Base-by-base conservation (phyloP, 2,888 invertebrate species). In the Pristionchus fissidentatus region DNA sequence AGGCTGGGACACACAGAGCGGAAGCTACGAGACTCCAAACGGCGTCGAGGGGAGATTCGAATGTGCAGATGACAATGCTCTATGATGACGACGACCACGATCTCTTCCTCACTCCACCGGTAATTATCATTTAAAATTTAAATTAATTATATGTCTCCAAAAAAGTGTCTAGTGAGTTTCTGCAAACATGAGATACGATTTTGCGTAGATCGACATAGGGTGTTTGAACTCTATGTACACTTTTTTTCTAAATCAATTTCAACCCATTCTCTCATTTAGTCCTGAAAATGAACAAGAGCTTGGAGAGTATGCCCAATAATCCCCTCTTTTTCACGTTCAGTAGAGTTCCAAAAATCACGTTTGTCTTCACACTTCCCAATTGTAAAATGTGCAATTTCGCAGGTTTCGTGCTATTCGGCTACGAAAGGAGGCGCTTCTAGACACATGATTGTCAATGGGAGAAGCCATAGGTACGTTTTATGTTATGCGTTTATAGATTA, bases 371-470 rank as follows among this genome's bases (percentile, higher is more conserved):
- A 55, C 55, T 55, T 22, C 22, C 22, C 38, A 7, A n/a, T n/a
- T n/a, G n/a, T n/a, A n/a, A n/a, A n/a, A n/a, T n/a, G n/a, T n/a
- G n/a, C n/a, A n/a, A n/a, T 38, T 15, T 77, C 86, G 15, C 66
- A 87, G 86, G 60, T 62, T 15, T 83, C 83, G 15, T 29, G 26
- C 43, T 88, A 88, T 52, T 87, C 88, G 7, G 84, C 89, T 1
- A 41, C 85, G 10, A 86, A 86, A 79, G 91, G 90, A 41, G 90
- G 91, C 29, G 90, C 90, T 13, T 91, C 91, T 19, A 49, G 91
- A 38, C 91, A 91, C 83, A 87, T 91, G 87, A 89, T 91, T 87
- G 91, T 90, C 15, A 91, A 91, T 84, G 90, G 90, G 70, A 88
- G 89, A 62, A 85, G 84, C 66, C 86, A 89, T 75, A 85, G 88